Conservation (phyloP, 1,140 invertebrate genomes). For the Charaxes varanes region DNA sequence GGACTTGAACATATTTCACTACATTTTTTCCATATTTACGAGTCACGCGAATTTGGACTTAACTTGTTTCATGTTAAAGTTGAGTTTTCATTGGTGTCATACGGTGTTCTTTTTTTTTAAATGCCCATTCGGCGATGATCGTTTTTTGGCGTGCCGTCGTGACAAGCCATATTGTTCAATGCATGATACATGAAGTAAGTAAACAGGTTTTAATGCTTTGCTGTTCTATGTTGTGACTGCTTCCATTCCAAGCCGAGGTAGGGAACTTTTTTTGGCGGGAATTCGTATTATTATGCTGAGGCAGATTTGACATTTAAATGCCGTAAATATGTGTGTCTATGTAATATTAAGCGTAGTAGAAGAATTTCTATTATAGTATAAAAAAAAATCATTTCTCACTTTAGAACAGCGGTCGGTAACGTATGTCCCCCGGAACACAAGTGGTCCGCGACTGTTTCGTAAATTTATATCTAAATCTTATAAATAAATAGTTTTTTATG, state of each 20-base stretch:
- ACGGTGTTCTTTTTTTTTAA: conserved; percentile 12
- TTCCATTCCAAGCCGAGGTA: conserved; percentile 28
- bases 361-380: no score
- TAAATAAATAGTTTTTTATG: no score
- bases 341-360: no score
- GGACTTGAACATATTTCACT: conserved; percentile 63
- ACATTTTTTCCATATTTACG: conserved; percentile 26
- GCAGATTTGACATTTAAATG: no score
- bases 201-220: conserved; percentile 53
- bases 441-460: no score
- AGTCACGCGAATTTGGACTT: conserved; percentile 19
- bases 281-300: no score
- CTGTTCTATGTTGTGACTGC: conserved; percentile 47
- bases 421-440: no score
- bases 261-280: conserved; percentile 10
- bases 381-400: no score
- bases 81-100: conserved; percentile 5
- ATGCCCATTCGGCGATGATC: conserved; percentile 33
- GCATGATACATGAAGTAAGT: conserved; percentile 48
- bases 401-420: no score
- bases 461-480: no score
- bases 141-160: conserved; percentile 53
- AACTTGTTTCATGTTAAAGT: conserved; percentile 12
- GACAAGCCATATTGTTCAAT: conserved; percentile 65
- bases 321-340: no score